These are phyloP conservation scores for Drosophila kuntzei DNA, from an alignment of 2,888 invertebrate genomes.

Conservation along the genomic window DNA sequence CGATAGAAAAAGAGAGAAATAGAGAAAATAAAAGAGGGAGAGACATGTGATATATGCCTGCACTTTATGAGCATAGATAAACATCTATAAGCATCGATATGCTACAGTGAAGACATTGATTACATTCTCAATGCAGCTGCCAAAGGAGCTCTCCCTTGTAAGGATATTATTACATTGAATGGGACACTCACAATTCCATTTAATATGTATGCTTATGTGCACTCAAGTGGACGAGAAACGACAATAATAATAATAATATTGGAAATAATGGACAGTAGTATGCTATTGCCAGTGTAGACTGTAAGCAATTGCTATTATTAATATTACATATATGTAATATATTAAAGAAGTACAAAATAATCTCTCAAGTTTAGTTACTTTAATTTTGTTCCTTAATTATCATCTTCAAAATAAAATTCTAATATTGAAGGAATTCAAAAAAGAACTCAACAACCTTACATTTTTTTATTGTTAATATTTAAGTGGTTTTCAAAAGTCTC, in stretches of 20 bases:
- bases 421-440: too few species aligned
- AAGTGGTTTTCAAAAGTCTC: too few species aligned
- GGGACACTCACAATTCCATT: conserved; percentile 17
- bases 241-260: conserved; percentile 1
- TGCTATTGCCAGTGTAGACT: not conserved
- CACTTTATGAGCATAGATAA: conserved; percentile 40
- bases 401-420: too few species aligned
- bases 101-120: conserved; percentile 48
- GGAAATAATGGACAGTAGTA: not conserved
- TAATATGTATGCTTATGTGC: conserved; percentile 18
- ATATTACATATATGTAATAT: too few species aligned
- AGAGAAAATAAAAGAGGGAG: not conserved
- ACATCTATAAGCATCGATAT: conserved; percentile 39
- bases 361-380: not conserved
- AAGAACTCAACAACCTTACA: too few species aligned
- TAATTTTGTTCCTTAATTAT: too few species aligned
- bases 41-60: conserved; percentile 7
- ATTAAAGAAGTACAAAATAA: not conserved
- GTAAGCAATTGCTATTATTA: not conserved
- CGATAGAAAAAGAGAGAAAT: not conserved
- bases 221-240: not conserved
- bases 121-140: conserved; percentile 6
- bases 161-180: conserved; percentile 26
- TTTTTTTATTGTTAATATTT: too few species aligned
- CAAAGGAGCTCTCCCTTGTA: not conserved